Evolutionary conservation across 2,797 vertebrate species (phyloP).

Genomic region (Dendrocincla tyrannina): DNA sequence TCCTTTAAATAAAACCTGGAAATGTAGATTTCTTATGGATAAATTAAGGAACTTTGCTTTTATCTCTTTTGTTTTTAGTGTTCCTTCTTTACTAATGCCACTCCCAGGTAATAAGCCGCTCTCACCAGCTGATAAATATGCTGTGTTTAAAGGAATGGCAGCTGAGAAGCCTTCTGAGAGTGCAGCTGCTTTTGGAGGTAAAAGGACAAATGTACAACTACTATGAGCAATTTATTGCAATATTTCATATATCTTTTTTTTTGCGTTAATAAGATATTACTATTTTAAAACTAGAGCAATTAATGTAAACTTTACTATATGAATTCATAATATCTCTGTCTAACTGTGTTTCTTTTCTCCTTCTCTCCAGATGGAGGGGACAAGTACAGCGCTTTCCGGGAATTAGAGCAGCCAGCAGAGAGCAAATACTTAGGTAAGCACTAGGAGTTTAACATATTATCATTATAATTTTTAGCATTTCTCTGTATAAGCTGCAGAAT

Average conservation of each 20-base stretch:
- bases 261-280: background rate
- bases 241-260: background rate
- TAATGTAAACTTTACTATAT: background rate
- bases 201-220: background rate
- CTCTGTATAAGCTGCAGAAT: background rate
- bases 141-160: conserved; percentile 93
- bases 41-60: conserved; percentile 32
- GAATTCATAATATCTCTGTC: background rate
- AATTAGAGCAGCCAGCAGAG: conserved; percentile 87
- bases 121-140: conserved; percentile 89
- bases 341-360: conserved; percentile 45
- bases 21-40: background rate
- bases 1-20: background rate
- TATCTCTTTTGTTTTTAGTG: conserved; percentile 75
- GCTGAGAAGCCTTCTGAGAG: conserved; percentile 86
- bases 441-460: background rate
- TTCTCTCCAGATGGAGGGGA: conserved; percentile 84
- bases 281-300: background rate
- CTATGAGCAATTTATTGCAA: background rate
- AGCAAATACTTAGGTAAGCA: conserved; percentile 88
- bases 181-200: conserved; percentile 85
- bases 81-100: conserved; percentile 88
- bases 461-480: background rate
- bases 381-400: conserved; percentile 96
- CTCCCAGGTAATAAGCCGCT: conserved; percentile 83